Conservation (phyloP, 2,888 invertebrate species). For the Lacanobia oleracea region DNA sequence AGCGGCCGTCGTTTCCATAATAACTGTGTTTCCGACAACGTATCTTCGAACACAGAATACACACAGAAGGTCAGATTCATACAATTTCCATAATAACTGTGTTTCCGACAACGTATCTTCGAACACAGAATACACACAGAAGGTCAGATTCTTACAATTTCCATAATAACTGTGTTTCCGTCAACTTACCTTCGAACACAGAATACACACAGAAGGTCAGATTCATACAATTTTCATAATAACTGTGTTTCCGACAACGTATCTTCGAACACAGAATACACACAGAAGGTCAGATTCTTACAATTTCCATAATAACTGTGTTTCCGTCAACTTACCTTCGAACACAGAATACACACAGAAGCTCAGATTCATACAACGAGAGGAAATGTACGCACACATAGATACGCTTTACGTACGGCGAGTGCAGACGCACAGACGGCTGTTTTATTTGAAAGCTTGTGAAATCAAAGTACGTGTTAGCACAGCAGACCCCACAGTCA, state of each 20-base stretch:
- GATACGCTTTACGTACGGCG: neutral
- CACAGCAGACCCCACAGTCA: no score
- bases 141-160: neutral
- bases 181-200: neutral
- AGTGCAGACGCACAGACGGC: no score
- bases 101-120: no score
- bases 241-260: no score
- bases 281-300: neutral
- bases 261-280: neutral
- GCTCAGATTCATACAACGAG: neutral
- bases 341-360: neutral
- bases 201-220: neutral
- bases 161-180: no score
- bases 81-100: no score
- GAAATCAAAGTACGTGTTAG: no score
- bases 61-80: neutral
- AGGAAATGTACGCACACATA: neutral
- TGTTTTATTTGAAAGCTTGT: neutral
- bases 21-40: neutral
- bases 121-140: neutral
- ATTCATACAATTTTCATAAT: neutral
- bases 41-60: neutral
- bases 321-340: neutral
- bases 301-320: neutral
- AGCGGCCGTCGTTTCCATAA: neutral